Percentiles rank a stretch among this genome's conserved stretches.
Conservation (phyloP, 92 coral and sea anemone species). For the Desmophyllum pertusum region DNA sequence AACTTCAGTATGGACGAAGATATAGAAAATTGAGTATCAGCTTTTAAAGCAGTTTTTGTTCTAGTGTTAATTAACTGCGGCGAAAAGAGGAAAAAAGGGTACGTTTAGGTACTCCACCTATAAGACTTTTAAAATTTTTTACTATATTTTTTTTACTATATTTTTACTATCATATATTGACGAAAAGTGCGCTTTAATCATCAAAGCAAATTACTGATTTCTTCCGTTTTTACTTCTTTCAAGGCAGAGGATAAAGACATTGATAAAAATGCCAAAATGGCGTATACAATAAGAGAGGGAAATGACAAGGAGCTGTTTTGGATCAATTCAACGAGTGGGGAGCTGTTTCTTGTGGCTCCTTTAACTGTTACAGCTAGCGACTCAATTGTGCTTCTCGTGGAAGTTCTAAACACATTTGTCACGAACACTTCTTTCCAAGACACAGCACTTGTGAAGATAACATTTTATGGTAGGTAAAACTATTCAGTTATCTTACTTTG, state of each 20-base stretch:
- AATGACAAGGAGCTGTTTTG: conserved; percentile 15
- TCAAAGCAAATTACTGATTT: no score
- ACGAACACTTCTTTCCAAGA: not conserved
- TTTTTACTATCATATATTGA: no score
- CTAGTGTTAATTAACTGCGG: no score
- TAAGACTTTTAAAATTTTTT: no score
- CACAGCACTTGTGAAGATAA: conserved; percentile 3
- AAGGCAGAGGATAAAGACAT: conserved; percentile 23
- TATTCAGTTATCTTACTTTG: not conserved
- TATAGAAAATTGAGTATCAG: no score
- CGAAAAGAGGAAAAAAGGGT: not conserved
- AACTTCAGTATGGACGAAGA: not conserved
- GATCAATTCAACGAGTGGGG: conserved; percentile 29
- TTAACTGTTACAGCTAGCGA: not conserved
- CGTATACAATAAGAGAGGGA: conserved; percentile 23
- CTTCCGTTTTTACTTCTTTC: not conserved
- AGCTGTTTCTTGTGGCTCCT: conserved; percentile 9
- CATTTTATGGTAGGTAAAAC: conserved; percentile 12
- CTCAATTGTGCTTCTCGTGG: conserved; percentile 7
- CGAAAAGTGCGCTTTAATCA: not conserved
- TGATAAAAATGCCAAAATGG: conserved; percentile 20
- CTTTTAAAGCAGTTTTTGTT: no score
- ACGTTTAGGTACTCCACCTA: not conserved
- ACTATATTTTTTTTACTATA: no score
- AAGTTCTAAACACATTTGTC: not conserved